Evolutionary conservation across 2,797 vertebrate species (phyloP).

Genomic region (Diglossa cyanea): DNA sequence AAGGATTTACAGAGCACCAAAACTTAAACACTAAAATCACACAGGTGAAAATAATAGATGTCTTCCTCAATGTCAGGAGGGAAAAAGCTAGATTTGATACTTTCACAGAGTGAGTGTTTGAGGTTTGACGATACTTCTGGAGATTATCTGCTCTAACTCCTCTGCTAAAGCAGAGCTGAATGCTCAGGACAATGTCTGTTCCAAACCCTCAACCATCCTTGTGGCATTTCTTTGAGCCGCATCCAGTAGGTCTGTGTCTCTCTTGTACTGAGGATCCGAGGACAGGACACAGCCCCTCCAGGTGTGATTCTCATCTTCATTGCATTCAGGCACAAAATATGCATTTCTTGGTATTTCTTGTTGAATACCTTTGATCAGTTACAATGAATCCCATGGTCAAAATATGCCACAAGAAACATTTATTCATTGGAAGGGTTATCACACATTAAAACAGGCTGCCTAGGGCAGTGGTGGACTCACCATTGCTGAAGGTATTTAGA

Average conservation of each 20-base stretch:
- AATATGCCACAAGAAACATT: not conserved
- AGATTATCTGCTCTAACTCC: not conserved
- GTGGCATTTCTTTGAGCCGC: not conserved
- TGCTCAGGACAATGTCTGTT: not conserved
- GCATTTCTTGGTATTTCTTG: not conserved
- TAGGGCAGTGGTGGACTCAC: not conserved
- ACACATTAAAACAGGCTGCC: not conserved
- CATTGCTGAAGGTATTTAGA: not conserved
- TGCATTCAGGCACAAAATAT: not conserved
- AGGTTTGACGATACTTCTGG: not conserved
- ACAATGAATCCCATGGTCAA: not conserved
- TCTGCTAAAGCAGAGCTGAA: rapidly evolving
- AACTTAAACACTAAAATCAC: not conserved
- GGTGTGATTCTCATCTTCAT: not conserved
- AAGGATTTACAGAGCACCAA: not conserved
- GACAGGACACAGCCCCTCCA: not conserved
- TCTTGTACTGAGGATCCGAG: not conserved
- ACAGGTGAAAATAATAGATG: not conserved
- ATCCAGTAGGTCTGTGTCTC: not conserved
- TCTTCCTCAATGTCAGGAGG: not conserved
- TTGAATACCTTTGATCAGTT: not conserved
- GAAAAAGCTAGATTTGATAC: not conserved
- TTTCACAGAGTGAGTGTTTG: not conserved
- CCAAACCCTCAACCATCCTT: not conserved
- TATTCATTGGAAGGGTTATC: not conserved